A percentile compares a stretch with the other conserved stretches of the same genome.
Conservation (phyloP, 2,888 invertebrate species). For the Deilephila elpenor region DNA sequence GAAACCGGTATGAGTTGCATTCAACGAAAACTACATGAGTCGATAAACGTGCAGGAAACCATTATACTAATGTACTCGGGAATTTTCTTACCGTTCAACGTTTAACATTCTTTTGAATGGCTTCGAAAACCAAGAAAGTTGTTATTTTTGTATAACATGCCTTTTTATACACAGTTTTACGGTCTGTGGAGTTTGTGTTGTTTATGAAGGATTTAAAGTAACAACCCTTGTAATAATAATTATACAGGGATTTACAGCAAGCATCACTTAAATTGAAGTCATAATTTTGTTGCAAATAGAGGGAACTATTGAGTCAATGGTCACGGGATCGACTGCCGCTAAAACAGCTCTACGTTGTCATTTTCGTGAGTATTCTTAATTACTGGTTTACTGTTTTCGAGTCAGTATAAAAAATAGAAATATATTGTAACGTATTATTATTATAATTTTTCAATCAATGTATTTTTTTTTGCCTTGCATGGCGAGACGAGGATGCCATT, state of each 20-base stretch:
- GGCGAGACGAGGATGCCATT: no score
- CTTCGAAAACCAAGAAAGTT: conserved; percentile 18
- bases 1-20: conserved; percentile 20
- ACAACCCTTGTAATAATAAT: background rate
- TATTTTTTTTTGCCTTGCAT: no score
- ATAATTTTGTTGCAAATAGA: no score
- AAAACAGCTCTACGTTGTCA: no score
- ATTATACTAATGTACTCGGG: conserved; percentile 24
- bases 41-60: conserved; percentile 25
- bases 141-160: conserved; percentile 12
- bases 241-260: background rate
- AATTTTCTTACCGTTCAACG: conserved; percentile 23
- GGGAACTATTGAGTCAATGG: no score
- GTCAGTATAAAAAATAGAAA: no score
- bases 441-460: no score
- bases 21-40: conserved; percentile 23
- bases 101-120: conserved; percentile 22
- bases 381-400: no score
- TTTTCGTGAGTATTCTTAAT: no score
- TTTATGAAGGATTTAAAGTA: background rate
- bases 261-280: no score
- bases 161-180: conserved; percentile 5
- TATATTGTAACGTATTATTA: no score
- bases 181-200: background rate
- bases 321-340: no score